These are phyloP conservation scores for Xanthostigma xanthostigma DNA, from an alignment of 2,888 invertebrate species.

Conservation along the genomic window DNA sequence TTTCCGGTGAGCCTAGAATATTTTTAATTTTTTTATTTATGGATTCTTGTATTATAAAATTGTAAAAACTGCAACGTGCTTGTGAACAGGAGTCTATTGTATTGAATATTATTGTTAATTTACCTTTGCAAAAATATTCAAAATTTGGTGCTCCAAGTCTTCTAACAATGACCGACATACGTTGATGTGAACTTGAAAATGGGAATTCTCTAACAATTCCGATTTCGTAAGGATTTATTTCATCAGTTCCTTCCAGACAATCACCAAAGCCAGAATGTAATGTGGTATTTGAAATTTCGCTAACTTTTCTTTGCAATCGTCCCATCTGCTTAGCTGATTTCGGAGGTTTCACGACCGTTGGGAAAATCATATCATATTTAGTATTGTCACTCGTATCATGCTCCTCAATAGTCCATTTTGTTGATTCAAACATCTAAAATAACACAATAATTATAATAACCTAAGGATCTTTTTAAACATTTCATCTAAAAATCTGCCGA, in stretches of 20 bases:
- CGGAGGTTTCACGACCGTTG: constrained; percentile 57
- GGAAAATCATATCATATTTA: constrained; percentile 69
- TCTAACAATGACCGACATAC: constrained; percentile 76
- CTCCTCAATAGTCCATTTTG: constrained; percentile 78
- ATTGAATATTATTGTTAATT: not conserved
- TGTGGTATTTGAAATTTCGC: no score
- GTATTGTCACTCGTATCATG: constrained; percentile 61
- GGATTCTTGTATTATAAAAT: no score
- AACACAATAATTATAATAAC: not conserved
- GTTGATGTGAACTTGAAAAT: constrained; percentile 70
- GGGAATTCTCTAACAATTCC: constrained; percentile 59
- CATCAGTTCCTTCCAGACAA: not conserved
- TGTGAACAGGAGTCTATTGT: no score
- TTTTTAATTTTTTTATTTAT: not conserved
- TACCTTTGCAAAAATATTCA: constrained; percentile 69
- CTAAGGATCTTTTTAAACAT: not conserved
- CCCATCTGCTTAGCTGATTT: no score
- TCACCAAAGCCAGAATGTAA: no score
- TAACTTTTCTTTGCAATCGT: no score
- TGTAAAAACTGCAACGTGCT: no score
- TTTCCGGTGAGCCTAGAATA: constrained; percentile 69
- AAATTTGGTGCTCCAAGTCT: constrained; percentile 55
- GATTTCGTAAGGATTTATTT: constrained; percentile 28
- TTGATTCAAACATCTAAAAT: constrained; percentile 81
- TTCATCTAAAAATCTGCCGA: not conserved